These are phyloP conservation scores for Chymomyza procnemis DNA, from an alignment of 2,888 invertebrate genomes.

Conservation along the genomic window DNA sequence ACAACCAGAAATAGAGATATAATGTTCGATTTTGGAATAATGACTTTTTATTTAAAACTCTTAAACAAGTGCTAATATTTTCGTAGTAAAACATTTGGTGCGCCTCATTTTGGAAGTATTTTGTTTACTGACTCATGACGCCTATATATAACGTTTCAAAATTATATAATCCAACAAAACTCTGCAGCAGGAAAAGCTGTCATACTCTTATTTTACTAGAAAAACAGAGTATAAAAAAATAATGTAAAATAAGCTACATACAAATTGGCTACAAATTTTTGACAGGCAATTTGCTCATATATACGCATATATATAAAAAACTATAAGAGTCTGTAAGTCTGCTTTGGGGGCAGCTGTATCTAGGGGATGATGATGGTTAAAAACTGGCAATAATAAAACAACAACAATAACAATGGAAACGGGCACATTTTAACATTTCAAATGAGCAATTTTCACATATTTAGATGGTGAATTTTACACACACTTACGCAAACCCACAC, in stretches of 20 bases:
- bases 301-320: neutral
- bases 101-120: too few species aligned
- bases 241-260: conserved; percentile 37
- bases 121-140: too few species aligned
- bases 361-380: neutral
- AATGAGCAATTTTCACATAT: conserved; percentile 71
- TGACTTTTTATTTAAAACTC: too few species aligned
- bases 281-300: conserved; percentile 67
- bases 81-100: too few species aligned
- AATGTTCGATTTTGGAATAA: too few species aligned
- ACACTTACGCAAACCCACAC: neutral
- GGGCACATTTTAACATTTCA: conserved; percentile 47
- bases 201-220: too few species aligned
- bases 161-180: too few species aligned
- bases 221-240: neutral
- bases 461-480: conserved; percentile 56
- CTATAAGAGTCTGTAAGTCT: neutral
- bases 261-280: conserved; percentile 67
- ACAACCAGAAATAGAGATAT: too few species aligned
- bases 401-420: neutral
- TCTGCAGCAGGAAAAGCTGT: too few species aligned
- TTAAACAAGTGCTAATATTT: too few species aligned
- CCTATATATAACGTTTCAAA: too few species aligned
- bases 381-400: conserved; percentile 4
- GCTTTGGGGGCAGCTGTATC: neutral